Base-by-base conservation (phyloP, 2,888 invertebrate genomes). In the Pseudeuparius sepicola region DNA sequence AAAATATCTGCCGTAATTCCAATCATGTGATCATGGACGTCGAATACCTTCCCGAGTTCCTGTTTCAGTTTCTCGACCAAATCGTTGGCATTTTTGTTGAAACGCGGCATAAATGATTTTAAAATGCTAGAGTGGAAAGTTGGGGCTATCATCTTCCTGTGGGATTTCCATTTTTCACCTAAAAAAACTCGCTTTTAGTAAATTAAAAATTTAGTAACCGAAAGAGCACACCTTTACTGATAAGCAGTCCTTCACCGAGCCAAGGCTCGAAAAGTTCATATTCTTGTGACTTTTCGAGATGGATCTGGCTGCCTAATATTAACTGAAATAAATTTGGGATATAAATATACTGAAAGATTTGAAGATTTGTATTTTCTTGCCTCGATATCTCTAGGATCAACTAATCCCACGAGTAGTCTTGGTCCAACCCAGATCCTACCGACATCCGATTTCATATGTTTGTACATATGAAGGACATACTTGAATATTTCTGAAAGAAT, bases 81-180 rank as follows among this genome's bases (percentile, higher is more conserved):
- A 31, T 59, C 59, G 9, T 51, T 39, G 34, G 68, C 65, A 44
- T 68, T 68, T 32, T 62, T 58, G 41, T 65, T 66, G 44, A 69
- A 68, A 2, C 64, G 52, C 1, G 66, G 66, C n/a, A 69, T 63
- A 44, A 69, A 69, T 1, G 66, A 61, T 43, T 68, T 68, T n/a
- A 69, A 46, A 6, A 69, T 59, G 37, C 60, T 65, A 41, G 64
- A 46, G 38, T 69, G 69, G 49, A 69, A 69, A 2, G 68, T 64
- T 0, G 69, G 68, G 0, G 68, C 68, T 35, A 68, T 69, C 44
- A 67, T 59, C 50, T 69, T 69, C 18, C 68, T 57, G 37, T 68
- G 69, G 2, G 58, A 47, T 30, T 59, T 55, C 69, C 68, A 69
- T 50, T 66, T 68, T 16, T 65, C 60, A 2, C 68, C 69, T 57